A percentile compares a stretch with the other conserved stretches of the same genome.
Conservation (phyloP, 2,113 vertebrate genomes). For the Vireo altiloquus region DNA sequence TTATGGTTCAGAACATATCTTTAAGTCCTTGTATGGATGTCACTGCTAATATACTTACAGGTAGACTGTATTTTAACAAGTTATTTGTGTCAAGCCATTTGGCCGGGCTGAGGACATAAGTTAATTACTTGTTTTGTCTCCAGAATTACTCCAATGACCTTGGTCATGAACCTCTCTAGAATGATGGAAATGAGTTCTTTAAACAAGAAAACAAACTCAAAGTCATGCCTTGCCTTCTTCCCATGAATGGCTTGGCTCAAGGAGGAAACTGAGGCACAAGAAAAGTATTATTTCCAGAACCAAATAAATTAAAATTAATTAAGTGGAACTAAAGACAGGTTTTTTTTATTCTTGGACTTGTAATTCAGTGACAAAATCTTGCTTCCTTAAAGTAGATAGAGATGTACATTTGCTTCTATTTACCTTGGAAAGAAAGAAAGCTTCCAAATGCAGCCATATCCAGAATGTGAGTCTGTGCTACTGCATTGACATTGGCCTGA, state of each 20-base stretch:
- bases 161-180: background rate
- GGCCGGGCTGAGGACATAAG: background rate
- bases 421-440: background rate
- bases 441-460: background rate
- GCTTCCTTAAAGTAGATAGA: background rate
- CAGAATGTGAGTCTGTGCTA: background rate
- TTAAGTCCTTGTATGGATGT: background rate
- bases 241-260: background rate
- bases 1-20: background rate
- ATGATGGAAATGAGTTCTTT: background rate
- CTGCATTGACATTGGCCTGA: background rate
- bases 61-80: background rate
- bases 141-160: background rate
- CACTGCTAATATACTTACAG: background rate
- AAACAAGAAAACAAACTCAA: background rate
- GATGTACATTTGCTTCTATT: background rate
- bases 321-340: background rate
- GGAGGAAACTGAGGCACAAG: background rate
- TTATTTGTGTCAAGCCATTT: background rate
- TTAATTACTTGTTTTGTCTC: background rate
- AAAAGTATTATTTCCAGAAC: background rate
- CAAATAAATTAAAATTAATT: background rate
- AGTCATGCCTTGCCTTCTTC: background rate
- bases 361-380: background rate
- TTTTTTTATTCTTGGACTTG: background rate